Evolutionary conservation across 2,797 vertebrate species (phyloP), one percentile per base, ranked within the genome.

Genomic region (Darevskia mixta): DNA sequence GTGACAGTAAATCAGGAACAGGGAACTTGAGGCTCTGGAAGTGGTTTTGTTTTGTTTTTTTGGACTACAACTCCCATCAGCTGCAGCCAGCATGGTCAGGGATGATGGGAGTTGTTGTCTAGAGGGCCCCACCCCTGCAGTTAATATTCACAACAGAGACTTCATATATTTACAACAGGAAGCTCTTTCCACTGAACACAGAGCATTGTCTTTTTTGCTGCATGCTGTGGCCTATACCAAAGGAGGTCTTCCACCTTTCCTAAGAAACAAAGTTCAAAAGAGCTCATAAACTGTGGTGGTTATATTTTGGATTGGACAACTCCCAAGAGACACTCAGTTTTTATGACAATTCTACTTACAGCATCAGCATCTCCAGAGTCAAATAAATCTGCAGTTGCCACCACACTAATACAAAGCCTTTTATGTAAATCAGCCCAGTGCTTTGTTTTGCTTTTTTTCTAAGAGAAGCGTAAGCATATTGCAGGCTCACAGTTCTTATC

Each of bases 401-500:
- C 81, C 61, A 43, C n/a, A 35, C 9, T 43, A 27, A 0, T 0
- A 17, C 35, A 87, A 15, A 45, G 86, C 76, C 2, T 32, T 87
- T 87, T 86, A 90, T 45, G 87, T 72, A 73, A 89, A 93, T 93
- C 86, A 85, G 73, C 88, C 88, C 90, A 86, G 84, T 90, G 90
- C 93, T 91, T 90, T 11, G n/a, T 25, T 69, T 69, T 69, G 67
- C 9, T 69, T 69, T 29, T 69, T 29, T 25, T 11, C 49, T 71
- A 15, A n/a, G 69, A 82, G 76, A 90, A 90, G 86, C 79, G 66
- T 76, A 86, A 86, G 77, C 95, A 92, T 92, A 91, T 95, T 96
- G 87, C 89, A 94, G 92, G 95, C 93, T 89, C 93, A 94, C 77
- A 87, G 85, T 90, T 91, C 96, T 97, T 97, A 96, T 97, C 96